Evolutionary conservation across 2,113 vertebrate genomes (phyloP).

Genomic region (Gasterosteus nipponicus): DNA sequence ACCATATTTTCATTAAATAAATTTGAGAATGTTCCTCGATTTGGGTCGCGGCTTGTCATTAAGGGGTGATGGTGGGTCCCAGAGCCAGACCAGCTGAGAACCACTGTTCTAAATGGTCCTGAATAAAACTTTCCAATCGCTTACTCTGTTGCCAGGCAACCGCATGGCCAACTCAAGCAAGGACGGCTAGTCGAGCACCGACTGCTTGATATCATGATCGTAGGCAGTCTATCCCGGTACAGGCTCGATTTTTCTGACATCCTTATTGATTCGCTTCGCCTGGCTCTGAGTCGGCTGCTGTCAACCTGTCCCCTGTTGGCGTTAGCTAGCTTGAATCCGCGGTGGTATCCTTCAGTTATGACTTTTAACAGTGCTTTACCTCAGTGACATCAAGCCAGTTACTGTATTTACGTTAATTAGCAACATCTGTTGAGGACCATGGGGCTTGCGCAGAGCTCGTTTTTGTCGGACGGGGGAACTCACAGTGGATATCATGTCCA

Average conservation of each 20-base stretch:
- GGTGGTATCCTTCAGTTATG: conserved; percentile 25
- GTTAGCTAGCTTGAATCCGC: conserved; percentile 21
- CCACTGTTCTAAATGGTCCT: not conserved
- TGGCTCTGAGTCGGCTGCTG: conserved; percentile 9
- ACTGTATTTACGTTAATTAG: too few relatives aligned
- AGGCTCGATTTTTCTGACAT: conserved; percentile 49
- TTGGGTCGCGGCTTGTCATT: too few relatives aligned
- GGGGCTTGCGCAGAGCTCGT: conserved; percentile 71
- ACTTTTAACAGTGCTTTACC: conserved; percentile 22
- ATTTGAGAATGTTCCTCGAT: too few relatives aligned
- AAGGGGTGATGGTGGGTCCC: too few relatives aligned
- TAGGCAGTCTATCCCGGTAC: rapidly evolving
- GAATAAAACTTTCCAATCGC: not conserved
- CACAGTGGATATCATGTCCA: conserved; percentile 77
- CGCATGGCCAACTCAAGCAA: not conserved
- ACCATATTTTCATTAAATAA: too few relatives aligned
- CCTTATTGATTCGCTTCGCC: conserved; percentile 54
- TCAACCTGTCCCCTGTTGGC: conserved; percentile 3
- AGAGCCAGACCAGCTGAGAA: too few relatives aligned
- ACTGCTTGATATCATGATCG: rapidly evolving
- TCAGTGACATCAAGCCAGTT: conserved; percentile 35
- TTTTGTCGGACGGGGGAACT: conserved; percentile 63
- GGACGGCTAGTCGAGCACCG: conserved; percentile 50
- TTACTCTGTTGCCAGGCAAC: conserved; percentile 46
- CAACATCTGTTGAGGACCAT: conserved; percentile 28